phyloP scores from a whole-genome alignment of 1,140 invertebrate genomes.

The Hylaeus volcanicus region DNA sequence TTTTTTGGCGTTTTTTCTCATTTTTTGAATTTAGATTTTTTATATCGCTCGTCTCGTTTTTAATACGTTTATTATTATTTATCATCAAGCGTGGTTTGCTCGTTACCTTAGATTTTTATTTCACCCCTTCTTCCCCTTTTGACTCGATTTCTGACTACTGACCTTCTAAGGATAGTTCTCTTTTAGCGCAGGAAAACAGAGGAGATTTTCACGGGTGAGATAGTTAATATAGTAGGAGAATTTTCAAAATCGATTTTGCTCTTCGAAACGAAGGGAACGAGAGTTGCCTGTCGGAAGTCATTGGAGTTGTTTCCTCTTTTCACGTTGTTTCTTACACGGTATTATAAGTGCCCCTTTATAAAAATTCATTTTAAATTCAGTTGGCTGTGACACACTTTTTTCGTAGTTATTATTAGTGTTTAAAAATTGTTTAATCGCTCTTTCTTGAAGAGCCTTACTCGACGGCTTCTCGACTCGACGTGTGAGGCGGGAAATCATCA shows the following conservation, averaged over 20 bases:
- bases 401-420: background rate
- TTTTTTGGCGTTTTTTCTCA: constrained; percentile 38
- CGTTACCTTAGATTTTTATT: background rate
- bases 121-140: background rate
- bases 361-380: constrained; percentile 64
- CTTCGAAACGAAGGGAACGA: constrained; percentile 50
- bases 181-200: constrained; percentile 44
- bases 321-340: background rate
- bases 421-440: background rate
- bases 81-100: constrained; percentile 10
- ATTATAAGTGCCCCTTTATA: constrained; percentile 21
- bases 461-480: background rate
- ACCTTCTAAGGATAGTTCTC: background rate
- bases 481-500: no score
- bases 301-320: constrained; percentile 2
- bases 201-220: constrained; percentile 26
- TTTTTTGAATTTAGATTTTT: constrained; percentile 71
- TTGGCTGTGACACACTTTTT: constrained; percentile 57
- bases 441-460: background rate
- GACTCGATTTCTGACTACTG: background rate
- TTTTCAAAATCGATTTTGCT: background rate
- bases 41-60: constrained; percentile 41
- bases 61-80: background rate
- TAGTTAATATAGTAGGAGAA: constrained; percentile 37
- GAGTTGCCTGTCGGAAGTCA: constrained; percentile 45